These are phyloP conservation scores for Mythimna albipuncta DNA, from an alignment of 2,888 invertebrate species.

Conservation along the genomic window DNA sequence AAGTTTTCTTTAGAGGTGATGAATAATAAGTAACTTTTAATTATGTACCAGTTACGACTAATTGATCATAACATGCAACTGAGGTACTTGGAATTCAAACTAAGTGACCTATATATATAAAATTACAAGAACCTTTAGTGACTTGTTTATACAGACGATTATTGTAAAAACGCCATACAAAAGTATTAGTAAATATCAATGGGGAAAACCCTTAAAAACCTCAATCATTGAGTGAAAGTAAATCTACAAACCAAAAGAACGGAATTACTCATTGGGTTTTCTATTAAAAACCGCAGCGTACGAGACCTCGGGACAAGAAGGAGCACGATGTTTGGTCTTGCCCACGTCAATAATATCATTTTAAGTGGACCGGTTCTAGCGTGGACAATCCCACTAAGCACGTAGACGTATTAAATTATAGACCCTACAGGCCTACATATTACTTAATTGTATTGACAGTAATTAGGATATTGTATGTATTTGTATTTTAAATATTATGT, in stretches of 20 bases:
- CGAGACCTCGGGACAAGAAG: conserved; percentile 46
- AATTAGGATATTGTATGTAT: conserved; percentile 51
- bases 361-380: conserved; percentile 85
- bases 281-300: conserved; percentile 69
- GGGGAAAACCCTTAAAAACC: conserved; percentile 37
- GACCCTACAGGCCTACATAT: conserved; percentile 64
- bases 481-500: conserved; percentile 47
- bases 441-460: conserved; percentile 58
- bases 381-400: conserved; percentile 73
- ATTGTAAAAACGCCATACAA: conserved; percentile 2
- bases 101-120: conserved; percentile 25
- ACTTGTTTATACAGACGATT: conserved; percentile 16
- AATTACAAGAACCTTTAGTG: conserved; percentile 21
- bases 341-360: conserved; percentile 84
- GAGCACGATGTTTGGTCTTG: conserved; percentile 62
- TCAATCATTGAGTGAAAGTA: conserved; percentile 61
- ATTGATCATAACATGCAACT: conserved; percentile 32
- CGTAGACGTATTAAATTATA: conserved; percentile 77
- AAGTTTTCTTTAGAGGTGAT: conserved; percentile 8
- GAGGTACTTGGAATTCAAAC: conserved; percentile 17
- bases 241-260: conserved; percentile 45
- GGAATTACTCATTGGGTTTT: conserved; percentile 65
- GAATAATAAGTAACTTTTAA: conserved; percentile 23
- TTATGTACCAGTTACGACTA: conserved; percentile 16
- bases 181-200: conserved; percentile 36